These are phyloP conservation scores for Chrysolina haemoptera DNA, from an alignment of 2,888 invertebrate genomes.

Conservation along the genomic window DNA sequence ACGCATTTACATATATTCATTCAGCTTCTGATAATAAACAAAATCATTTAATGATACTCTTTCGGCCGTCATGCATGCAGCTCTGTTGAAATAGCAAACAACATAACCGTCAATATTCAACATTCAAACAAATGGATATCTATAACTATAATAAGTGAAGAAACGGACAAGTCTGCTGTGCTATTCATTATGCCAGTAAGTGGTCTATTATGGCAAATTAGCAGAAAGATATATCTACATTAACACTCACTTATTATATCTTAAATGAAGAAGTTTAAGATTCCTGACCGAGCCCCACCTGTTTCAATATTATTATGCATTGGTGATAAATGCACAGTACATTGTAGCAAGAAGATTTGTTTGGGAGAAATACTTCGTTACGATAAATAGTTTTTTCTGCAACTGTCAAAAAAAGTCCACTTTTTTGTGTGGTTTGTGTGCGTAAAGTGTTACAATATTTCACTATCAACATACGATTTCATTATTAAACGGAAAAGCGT, in stretches of 20 bases:
- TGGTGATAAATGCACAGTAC: no score
- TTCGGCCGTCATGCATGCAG: not conserved
- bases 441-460: no score
- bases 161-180: not conserved
- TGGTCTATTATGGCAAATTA: constrained; percentile 13
- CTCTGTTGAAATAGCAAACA: not conserved
- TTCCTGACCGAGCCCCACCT: not conserved
- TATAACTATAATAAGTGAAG: not conserved
- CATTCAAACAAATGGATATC: constrained; percentile 4
- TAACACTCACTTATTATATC: constrained; percentile 11
- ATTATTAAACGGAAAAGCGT: no score
- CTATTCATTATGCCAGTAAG: not conserved
- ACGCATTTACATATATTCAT: not conserved
- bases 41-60: not conserved
- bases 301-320: not conserved
- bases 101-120: not conserved
- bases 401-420: no score
- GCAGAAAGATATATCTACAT: not conserved
- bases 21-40: not conserved
- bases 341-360: no score
- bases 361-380: not conserved
- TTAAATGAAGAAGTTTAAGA: not conserved
- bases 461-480: no score
- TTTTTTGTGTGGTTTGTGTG: no score
- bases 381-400: no score